Evolutionary conservation across 2,888 invertebrate species (phyloP).

Genomic region (Bombyx huttoni): DNA sequence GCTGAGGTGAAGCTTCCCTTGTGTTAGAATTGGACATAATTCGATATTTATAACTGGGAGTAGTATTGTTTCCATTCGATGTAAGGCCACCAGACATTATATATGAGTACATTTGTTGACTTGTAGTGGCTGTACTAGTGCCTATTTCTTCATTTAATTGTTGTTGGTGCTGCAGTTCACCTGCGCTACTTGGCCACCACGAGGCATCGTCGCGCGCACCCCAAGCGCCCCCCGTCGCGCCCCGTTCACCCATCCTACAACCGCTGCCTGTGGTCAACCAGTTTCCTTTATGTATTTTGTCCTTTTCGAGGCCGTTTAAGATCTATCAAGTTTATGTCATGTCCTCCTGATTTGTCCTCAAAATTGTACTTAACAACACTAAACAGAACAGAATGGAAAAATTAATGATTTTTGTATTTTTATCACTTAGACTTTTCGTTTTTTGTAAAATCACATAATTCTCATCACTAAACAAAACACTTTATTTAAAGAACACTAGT

Average conservation of each 20-base stretch:
- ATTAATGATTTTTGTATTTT: slow-evolving; percentile 22
- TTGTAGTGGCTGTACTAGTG: slow-evolving; percentile 55
- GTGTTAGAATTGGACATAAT: slow-evolving; percentile 73
- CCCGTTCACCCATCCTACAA: slow-evolving; percentile 66
- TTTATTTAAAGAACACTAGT: not conserved
- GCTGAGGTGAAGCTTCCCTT: slow-evolving; percentile 60
- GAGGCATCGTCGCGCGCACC: slow-evolving; percentile 73
- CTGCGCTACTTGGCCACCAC: slow-evolving; percentile 67
- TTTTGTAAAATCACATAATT: slow-evolving; percentile 34
- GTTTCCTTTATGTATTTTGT: slow-evolving; percentile 51
- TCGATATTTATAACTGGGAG: slow-evolving; percentile 82
- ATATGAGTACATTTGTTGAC: slow-evolving; percentile 85
- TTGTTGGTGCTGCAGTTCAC: slow-evolving; percentile 65
- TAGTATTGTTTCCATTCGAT: slow-evolving; percentile 76
- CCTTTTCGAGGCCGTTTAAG: slow-evolving; percentile 32
- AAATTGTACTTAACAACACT: not conserved
- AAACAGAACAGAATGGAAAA: not conserved
- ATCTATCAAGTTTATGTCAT: slow-evolving; percentile 40
- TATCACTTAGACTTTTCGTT: slow-evolving; percentile 52
- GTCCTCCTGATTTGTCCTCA: slow-evolving; percentile 8
- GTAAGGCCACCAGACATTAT: slow-evolving; percentile 90
- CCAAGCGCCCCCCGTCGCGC: slow-evolving; percentile 71
- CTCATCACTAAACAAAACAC: slow-evolving; percentile 4
- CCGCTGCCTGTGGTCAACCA: slow-evolving; percentile 54
- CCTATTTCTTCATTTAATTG: slow-evolving; percentile 64